phyloP scores from a whole-genome alignment of 2,113 vertebrate species.

The Ornithorhynchus anatinus region DNA sequence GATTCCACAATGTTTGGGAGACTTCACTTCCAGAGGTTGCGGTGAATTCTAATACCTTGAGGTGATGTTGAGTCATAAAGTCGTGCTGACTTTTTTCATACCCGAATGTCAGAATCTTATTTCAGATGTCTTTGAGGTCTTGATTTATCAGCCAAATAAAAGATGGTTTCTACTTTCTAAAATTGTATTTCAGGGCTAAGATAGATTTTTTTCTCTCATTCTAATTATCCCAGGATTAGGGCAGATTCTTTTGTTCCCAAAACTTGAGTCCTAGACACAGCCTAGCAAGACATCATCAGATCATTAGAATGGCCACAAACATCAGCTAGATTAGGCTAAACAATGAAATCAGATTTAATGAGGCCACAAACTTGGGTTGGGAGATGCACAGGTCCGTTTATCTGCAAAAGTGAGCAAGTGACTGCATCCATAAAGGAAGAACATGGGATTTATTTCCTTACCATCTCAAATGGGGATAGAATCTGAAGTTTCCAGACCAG shows the following conservation, averaged over 20 bases:
- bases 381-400: neutral
- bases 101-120: no score
- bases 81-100: no score
- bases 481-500: neutral
- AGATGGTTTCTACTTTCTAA: neutral
- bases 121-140: neutral
- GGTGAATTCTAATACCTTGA: no score
- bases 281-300: neutral
- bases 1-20: no score
- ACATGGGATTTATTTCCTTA: neutral
- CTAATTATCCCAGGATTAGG: neutral
- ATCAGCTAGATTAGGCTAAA: neutral
- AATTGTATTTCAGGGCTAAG: neutral
- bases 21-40: no score
- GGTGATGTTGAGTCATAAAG: no score
- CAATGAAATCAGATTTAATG: neutral
- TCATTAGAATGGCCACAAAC: rapidly evolving
- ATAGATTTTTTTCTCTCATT: neutral
- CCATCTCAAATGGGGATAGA: neutral
- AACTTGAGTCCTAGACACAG: neutral
- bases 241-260: neutral
- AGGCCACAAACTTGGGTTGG: neutral
- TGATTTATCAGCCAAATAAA: neutral
- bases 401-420: neutral
- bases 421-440: rapidly evolving